Percentiles rank a stretch among this genome's conserved stretches.
These are phyloP conservation scores for Graptemys geographica DNA, from an alignment of 2,797 vertebrate species.

Conservation along the genomic window DNA sequence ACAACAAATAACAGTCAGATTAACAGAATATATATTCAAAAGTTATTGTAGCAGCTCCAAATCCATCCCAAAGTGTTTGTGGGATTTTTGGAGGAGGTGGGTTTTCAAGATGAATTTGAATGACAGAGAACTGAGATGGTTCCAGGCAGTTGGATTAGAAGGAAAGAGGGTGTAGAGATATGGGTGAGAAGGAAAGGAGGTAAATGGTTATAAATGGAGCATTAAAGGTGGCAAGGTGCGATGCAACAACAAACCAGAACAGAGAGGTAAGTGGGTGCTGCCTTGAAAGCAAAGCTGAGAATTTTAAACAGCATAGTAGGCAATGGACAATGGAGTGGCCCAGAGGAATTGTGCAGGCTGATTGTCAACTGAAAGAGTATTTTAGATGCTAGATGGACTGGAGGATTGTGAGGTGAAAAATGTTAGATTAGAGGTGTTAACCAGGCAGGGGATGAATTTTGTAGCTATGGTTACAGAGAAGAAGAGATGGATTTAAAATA, in stretches of 20 bases:
- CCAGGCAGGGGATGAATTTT: neutral
- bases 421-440: constrained; percentile 21
- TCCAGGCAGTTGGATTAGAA: neutral
- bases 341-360: constrained; percentile 12
- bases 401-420: constrained; percentile 42
- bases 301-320: neutral
- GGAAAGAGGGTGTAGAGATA: neutral
- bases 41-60: neutral
- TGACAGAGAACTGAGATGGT: neutral
- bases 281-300: constrained; percentile 40
- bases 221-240: neutral
- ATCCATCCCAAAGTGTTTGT: neutral
- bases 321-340: neutral
- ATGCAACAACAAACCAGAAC: neutral
- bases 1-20: neutral
- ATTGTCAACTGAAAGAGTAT: neutral
- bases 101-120: constrained; percentile 8
- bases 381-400: constrained; percentile 20
- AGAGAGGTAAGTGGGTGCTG: neutral
- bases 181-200: neutral
- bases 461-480: neutral
- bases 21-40: neutral
- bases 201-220: neutral
- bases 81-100: neutral
- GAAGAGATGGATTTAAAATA: neutral